Evolutionary conservation across 2,113 vertebrate species (phyloP).

Genomic region (Gnathonemus echidnorhynchus): DNA sequence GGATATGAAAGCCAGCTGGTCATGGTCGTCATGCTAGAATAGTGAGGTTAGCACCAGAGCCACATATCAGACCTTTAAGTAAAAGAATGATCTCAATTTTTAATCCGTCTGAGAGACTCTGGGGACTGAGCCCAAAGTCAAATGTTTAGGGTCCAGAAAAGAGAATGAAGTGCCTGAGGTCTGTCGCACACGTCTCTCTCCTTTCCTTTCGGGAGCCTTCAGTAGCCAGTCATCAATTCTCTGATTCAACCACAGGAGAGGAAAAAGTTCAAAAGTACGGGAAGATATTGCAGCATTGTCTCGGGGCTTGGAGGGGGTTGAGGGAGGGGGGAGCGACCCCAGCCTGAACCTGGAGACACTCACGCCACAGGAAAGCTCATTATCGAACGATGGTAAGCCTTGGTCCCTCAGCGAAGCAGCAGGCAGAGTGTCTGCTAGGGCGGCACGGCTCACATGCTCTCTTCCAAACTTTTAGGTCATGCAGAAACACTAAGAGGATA

Average conservation of each 20-base stretch:
- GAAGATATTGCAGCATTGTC: neutral
- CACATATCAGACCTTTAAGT: constrained; percentile 7
- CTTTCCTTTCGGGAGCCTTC: neutral
- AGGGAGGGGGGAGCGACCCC: neutral
- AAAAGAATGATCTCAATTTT: constrained; percentile 19
- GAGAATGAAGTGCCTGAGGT: neutral
- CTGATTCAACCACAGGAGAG: neutral
- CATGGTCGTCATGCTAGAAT: neutral
- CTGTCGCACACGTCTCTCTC: neutral
- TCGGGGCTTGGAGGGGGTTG: neutral
- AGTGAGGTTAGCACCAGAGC: neutral
- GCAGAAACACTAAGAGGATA: neutral
- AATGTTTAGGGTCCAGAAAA: neutral
- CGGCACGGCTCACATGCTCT: neutral
- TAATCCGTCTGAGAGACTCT: neutral
- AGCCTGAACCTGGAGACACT: neutral
- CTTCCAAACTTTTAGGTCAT: neutral
- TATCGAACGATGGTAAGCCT: neutral
- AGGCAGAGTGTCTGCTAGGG: neutral
- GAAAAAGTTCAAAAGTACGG: neutral
- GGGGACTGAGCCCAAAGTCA: neutral
- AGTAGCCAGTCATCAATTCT: neutral
- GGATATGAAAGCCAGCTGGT: neutral
- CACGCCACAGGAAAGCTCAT: neutral
- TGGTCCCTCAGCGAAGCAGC: neutral